These are phyloP conservation scores for Cassiopea xamachana DNA, from an alignment of 30 jellyfish, hydroid and myxozoan species.

Conservation along the genomic window DNA sequence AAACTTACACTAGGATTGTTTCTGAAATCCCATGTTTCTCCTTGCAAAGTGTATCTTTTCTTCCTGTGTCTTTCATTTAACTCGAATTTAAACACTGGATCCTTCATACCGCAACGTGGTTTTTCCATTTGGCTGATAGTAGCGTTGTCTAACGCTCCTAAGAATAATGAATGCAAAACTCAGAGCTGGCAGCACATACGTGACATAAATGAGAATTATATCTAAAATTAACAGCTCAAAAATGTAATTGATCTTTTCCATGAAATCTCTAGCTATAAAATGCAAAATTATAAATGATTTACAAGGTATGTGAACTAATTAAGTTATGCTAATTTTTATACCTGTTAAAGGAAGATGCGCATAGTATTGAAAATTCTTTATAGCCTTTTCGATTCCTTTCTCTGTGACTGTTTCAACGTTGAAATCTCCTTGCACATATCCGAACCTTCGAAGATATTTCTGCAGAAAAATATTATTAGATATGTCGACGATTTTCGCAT, in stretches of 20 bases:
- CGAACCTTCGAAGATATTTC: conserved; percentile 35
- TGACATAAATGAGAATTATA: too few species aligned
- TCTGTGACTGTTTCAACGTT: not conserved
- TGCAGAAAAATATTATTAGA: not conserved
- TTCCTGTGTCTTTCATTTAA: conserved; percentile 11
- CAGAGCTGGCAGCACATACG: not conserved
- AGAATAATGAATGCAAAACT: not conserved
- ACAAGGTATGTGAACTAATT: not conserved
- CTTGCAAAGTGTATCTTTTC: conserved; percentile 81
- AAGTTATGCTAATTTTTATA: not conserved
- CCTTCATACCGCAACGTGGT: conserved; percentile 89
- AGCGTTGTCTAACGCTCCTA: conserved; percentile 73
- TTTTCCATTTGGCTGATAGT: conserved; percentile 75
- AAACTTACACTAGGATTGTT: conserved; percentile 11
- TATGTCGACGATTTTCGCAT: too few species aligned
- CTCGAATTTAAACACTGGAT: conserved; percentile 9
- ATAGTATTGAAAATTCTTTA: conserved; percentile 25
- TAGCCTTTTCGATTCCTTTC: not conserved
- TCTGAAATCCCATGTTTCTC: conserved; percentile 72
- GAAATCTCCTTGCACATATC: conserved; percentile 2
- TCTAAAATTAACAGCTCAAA: not conserved
- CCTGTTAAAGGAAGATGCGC: conserved; percentile 42
- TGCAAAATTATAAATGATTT: not conserved
- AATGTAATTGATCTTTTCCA: not conserved
- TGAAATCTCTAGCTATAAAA: not conserved